Base-by-base conservation (phyloP, 1,140 invertebrate genomes). In the Chironomus striatipennis region DNA sequence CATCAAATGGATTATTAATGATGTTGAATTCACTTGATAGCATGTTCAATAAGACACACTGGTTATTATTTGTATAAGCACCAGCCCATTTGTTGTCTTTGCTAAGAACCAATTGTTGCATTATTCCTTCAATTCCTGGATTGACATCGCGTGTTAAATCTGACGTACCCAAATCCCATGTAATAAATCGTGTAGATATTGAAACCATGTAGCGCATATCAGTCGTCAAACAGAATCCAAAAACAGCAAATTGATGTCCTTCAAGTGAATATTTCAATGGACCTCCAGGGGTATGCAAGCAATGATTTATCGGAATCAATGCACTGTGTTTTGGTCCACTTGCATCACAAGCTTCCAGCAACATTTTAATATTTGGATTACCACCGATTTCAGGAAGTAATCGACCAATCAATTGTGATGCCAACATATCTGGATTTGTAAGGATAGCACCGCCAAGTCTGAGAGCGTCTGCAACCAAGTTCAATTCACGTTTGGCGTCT, bases 211-310 rank as follows among this genome's bases (percentile, higher is more conserved):
- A 96, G 72, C 95, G 90, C 75, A 91, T 93, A 84, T 98, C 96
- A 0, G 93, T 91, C 0, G 95, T 98, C 9, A 98, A 83, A 70
- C 90, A 91, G 78, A 98, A 96, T 10, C 93, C 96, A 83, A 98
- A 98, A 0, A 98, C 95, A 0, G 97, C 97, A 83, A 98, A 99
- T 79, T 96, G 95, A 85, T 99, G 97, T 2, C 96, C 96, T 85
- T 99, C 97, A 57, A 99, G 82, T 0, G 96, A 98, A 80, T 98
- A 98, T 90, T 98, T 98, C 0, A 99, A 84, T 0, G 97, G 97
- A 43, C 97, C 97, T 73, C 97, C 97, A 17, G 97, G 97, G 0
- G 97, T 98, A 79, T 98, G 97, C 73, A 98, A 85, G 80, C 96
- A 98, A 82, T 98, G 96, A 83, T 97, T 96, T 0, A 94, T 87